A percentile compares a stretch with the other conserved stretches of the same genome.
Conservation (phyloP, 2,797 vertebrate genomes). For the Acanthiza pusilla region DNA sequence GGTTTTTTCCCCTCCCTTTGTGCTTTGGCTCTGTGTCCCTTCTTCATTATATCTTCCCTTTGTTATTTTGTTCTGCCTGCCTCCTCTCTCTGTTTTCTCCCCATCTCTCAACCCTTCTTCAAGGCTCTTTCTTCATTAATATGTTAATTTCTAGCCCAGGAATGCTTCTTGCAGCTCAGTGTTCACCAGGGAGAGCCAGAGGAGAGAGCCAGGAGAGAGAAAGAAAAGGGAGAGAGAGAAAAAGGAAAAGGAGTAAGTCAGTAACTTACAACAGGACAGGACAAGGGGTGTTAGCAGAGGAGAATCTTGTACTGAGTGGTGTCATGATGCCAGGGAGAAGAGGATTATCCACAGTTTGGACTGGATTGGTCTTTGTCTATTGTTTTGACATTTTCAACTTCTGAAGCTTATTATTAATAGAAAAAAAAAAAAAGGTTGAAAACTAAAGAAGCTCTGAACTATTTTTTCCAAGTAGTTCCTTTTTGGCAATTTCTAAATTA, state of each 20-base stretch:
- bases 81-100: slow-evolving; percentile 5
- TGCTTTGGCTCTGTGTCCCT: slow-evolving; percentile 28
- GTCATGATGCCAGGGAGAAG: not conserved
- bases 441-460: not conserved
- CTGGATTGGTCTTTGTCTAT: not conserved
- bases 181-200: slow-evolving; percentile 22
- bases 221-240: not conserved
- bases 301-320: not conserved
- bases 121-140: slow-evolving; percentile 51
- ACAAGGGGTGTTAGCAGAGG: not conserved
- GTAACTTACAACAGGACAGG: not conserved
- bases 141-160: slow-evolving; percentile 53
- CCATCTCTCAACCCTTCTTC: slow-evolving; percentile 32
- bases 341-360: not conserved
- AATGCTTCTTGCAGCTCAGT: slow-evolving; percentile 39
- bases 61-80: slow-evolving; percentile 16
- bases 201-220: not conserved
- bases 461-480: not conserved
- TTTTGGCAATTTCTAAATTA: not conserved
- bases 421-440: not conserved
- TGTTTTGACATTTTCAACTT: not conserved
- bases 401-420: not conserved
- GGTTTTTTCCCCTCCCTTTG: not conserved
- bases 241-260: not conserved
- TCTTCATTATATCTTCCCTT: slow-evolving; percentile 26